phyloP scores from a whole-genome alignment of 2,888 invertebrate genomes.

The Harpagoxenus sublaevis region DNA sequence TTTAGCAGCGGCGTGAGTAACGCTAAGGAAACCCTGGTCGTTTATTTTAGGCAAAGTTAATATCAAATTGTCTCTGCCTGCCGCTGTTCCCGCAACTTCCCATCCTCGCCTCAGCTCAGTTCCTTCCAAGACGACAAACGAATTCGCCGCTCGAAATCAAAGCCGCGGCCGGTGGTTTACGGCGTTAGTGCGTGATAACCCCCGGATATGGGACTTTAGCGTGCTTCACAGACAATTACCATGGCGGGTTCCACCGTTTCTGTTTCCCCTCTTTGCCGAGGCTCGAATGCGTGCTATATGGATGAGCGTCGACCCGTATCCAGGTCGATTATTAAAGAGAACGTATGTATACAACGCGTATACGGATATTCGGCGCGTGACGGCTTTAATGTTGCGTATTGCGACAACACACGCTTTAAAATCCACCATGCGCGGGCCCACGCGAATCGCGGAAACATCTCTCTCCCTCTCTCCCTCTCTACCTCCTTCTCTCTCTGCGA shows the following conservation, averaged over 20 bases:
- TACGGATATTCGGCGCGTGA: constrained; percentile 12
- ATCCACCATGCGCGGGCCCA: background rate
- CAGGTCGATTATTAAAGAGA: constrained; percentile 74
- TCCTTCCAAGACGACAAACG: background rate
- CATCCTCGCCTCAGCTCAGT: background rate
- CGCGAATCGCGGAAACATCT: background rate
- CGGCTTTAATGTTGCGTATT: constrained; percentile 27
- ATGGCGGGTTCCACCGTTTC: constrained; percentile 39
- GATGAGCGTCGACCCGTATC: constrained; percentile 39
- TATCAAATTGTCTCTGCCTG: constrained; percentile 18
- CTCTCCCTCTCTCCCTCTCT: background rate
- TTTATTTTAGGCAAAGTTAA: constrained; percentile 28
- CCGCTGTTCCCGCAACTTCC: background rate
- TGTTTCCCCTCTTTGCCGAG: constrained; percentile 28
- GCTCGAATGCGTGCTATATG: constrained; percentile 25
- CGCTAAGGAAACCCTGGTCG: background rate
- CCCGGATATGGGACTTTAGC: constrained; percentile 60
- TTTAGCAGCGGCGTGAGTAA: background rate
- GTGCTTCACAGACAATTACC: constrained; percentile 61
- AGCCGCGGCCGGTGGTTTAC: constrained; percentile 19
- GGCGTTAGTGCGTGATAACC: constrained; percentile 42
- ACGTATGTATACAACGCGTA: constrained; percentile 41
- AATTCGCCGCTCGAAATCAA: constrained; percentile 46
- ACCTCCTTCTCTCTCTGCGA: background rate
- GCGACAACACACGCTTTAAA: constrained; percentile 32